These are phyloP conservation scores for Rhea americana DNA, from an alignment of 2,113 vertebrate genomes.

Conservation along the genomic window DNA sequence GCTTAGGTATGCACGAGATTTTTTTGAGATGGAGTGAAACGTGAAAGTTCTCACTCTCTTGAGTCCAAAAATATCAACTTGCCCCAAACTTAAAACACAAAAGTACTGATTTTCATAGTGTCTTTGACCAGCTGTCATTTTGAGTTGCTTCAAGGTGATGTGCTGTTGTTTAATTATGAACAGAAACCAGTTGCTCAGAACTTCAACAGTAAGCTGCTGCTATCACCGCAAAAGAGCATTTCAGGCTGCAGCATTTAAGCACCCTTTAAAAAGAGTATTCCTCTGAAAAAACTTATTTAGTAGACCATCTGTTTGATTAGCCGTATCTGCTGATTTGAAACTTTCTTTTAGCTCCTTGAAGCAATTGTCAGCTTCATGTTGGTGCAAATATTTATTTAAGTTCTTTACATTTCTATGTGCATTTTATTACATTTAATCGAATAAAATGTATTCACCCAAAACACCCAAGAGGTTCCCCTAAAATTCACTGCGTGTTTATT, in stretches of 20 bases:
- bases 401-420: neutral
- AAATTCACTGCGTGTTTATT: neutral
- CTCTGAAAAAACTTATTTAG: neutral
- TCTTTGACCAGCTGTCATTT: conserved; percentile 21
- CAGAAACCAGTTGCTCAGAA: neutral
- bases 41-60: neutral
- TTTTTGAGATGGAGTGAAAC: neutral
- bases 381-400: neutral
- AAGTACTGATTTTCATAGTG: conserved; percentile 5
- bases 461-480: neutral
- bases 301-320: neutral
- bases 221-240: neutral
- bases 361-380: neutral
- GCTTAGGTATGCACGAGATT: neutral
- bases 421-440: neutral
- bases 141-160: neutral
- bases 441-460: neutral
- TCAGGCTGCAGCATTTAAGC: neutral
- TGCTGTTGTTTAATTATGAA: neutral
- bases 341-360: conserved; percentile 8
- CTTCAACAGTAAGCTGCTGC: neutral
- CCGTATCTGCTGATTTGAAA: neutral
- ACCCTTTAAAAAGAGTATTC: neutral
- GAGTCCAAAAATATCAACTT: conserved; percentile 12
- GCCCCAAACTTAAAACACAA: neutral